phyloP scores from a whole-genome alignment of 2,113 vertebrate genomes.

The Mesoclemmys tuberculata region DNA sequence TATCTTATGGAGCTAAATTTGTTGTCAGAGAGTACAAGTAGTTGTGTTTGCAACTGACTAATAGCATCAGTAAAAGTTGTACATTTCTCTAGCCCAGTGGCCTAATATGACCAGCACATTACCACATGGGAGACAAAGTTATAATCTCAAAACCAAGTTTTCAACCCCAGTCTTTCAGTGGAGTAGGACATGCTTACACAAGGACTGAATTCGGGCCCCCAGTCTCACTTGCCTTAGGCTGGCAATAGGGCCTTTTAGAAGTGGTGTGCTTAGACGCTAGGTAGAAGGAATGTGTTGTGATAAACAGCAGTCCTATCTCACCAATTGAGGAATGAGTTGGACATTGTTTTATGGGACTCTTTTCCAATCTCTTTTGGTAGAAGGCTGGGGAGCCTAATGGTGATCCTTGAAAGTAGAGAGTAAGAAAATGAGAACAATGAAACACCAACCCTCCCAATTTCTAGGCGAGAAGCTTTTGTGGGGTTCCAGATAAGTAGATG shows the following conservation, averaged over 20 bases:
- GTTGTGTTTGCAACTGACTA: neutral
- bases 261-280: neutral
- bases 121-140: accelerated
- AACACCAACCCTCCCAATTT: neutral
- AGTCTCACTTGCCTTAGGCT: neutral
- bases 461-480: neutral
- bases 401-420: neutral
- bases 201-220: neutral
- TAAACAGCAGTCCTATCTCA: neutral
- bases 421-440: neutral
- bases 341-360: neutral
- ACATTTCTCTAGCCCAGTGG: neutral
- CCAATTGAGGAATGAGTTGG: neutral
- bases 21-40: neutral
- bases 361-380: neutral
- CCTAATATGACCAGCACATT: accelerated
- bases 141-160: neutral
- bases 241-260: neutral
- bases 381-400: neutral
- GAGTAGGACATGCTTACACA: neutral
- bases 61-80: neutral
- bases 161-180: neutral
- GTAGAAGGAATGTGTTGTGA: neutral
- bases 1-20: neutral
- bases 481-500: neutral